Conservation (phyloP, 2,888 invertebrate genomes). For the Lasioglossum pauxillum region DNA sequence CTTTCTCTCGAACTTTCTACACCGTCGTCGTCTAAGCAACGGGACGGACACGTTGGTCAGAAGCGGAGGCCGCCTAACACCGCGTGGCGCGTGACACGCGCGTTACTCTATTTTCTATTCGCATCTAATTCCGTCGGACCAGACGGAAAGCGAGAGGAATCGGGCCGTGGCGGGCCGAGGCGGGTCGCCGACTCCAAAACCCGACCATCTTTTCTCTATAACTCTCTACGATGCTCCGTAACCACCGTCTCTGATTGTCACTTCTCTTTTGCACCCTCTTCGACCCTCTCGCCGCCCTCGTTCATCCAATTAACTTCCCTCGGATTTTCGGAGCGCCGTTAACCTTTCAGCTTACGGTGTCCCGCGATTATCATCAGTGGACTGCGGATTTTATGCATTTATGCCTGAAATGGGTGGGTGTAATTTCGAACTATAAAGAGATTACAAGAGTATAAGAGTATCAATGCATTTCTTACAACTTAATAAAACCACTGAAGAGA, state of each 20-base stretch:
- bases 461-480: no score
- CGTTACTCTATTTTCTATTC: slow-evolving; percentile 78
- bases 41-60: slow-evolving; percentile 45
- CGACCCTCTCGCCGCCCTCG: neutral
- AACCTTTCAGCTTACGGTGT: neutral
- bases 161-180: slow-evolving; percentile 29
- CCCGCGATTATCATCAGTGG: neutral
- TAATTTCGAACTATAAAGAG: no score
- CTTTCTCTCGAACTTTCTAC: slow-evolving; percentile 68
- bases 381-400: no score
- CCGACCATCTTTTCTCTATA: neutral
- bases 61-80: slow-evolving; percentile 63
- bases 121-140: slow-evolving; percentile 77
- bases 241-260: neutral
- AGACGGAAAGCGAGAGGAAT: slow-evolving; percentile 36
- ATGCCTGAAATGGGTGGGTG: no score
- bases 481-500: no score
- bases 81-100: slow-evolving; percentile 66
- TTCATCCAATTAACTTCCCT: neutral
- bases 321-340: neutral
- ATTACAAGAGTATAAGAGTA: no score
- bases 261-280: neutral
- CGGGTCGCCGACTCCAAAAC: slow-evolving; percentile 2
- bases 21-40: slow-evolving; percentile 41
- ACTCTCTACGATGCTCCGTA: neutral